Percentiles rank a stretch among this genome's conserved stretches.
phyloP scores from a whole-genome alignment of 2,888 invertebrate genomes.

The Nowickia ferox region DNA sequence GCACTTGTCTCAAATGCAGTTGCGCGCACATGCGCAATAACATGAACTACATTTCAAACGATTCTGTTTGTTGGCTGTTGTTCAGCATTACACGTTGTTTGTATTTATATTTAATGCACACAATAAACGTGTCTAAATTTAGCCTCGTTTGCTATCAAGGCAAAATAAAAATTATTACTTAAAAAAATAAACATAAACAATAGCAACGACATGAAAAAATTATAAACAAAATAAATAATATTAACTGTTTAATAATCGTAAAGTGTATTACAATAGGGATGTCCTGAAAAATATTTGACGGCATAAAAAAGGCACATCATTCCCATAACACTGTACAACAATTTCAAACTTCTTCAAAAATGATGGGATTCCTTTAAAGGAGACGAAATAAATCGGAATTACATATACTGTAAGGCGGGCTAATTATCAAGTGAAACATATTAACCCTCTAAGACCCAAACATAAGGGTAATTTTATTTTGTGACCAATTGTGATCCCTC shows the following conservation, averaged over 20 bases:
- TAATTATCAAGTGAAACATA: too few species aligned
- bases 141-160: conserved; percentile 69
- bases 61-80: conserved; percentile 31
- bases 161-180: conserved; percentile 40
- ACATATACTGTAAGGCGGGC: too few species aligned
- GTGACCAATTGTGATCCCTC: too few species aligned
- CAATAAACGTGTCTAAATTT: conserved; percentile 65
- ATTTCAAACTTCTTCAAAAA: too few species aligned
- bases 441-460: too few species aligned
- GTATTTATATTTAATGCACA: conserved; percentile 37
- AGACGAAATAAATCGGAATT: too few species aligned
- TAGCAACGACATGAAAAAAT: neutral
- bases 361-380: too few species aligned
- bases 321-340: too few species aligned
- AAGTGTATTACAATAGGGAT: neutral
- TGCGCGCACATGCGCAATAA: conserved; percentile 37
- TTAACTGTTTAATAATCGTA: neutral
- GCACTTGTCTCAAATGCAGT: conserved; percentile 13
- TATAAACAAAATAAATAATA: conserved; percentile 6
- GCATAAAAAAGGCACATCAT: too few species aligned
- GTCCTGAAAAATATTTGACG: neutral
- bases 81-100: conserved; percentile 26
- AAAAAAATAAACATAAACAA: conserved; percentile 11
- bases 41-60: conserved; percentile 43
- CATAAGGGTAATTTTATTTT: too few species aligned